These are phyloP conservation scores for Tridacna crocea DNA, from an alignment of 2,888 invertebrate species.

Conservation along the genomic window DNA sequence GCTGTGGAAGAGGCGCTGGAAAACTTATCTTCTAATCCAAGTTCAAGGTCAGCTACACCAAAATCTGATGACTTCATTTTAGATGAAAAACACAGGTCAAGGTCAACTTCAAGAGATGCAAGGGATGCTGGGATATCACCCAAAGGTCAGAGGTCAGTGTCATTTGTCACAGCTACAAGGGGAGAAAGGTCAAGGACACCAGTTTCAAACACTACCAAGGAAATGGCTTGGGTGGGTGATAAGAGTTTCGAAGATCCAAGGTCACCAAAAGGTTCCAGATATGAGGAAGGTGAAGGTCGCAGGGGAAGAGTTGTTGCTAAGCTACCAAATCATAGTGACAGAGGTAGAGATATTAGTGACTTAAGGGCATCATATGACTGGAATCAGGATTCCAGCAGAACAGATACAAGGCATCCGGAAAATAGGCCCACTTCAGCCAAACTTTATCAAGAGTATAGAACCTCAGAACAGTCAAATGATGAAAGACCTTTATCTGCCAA, in stretches of 20 bases:
- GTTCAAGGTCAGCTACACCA: constrained; percentile 68
- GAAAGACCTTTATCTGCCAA: constrained; percentile 50
- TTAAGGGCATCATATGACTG: constrained; percentile 38
- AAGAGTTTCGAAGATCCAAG: constrained; percentile 27
- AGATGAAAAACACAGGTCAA: constrained; percentile 44
- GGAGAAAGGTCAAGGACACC: constrained; percentile 46
- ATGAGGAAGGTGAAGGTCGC: constrained; percentile 8
- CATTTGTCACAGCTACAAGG: constrained; percentile 46
- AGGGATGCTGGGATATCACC: constrained; percentile 62
- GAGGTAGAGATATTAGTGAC: constrained; percentile 20
- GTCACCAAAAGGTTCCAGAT: constrained; percentile 21
- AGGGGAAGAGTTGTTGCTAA: background rate
- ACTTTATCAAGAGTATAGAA: constrained; percentile 30
- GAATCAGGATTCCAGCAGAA: constrained; percentile 40
- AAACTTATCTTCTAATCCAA: constrained; percentile 56
- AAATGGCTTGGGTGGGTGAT: constrained; percentile 18
- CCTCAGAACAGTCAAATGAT: constrained; percentile 34
- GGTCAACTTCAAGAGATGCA: constrained; percentile 41
- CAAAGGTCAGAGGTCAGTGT: constrained; percentile 55
- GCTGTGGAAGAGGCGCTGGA: constrained; percentile 70
- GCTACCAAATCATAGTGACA: constrained; percentile 7
- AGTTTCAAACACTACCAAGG: background rate
- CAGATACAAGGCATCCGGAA: constrained; percentile 44
- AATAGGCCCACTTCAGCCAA: constrained; percentile 47
- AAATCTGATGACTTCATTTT: constrained; percentile 59